A percentile compares a stretch with the other conserved stretches of the same genome.
phyloP scores from a whole-genome alignment of 2,113 vertebrate species.

The Carassius auratus region DNA sequence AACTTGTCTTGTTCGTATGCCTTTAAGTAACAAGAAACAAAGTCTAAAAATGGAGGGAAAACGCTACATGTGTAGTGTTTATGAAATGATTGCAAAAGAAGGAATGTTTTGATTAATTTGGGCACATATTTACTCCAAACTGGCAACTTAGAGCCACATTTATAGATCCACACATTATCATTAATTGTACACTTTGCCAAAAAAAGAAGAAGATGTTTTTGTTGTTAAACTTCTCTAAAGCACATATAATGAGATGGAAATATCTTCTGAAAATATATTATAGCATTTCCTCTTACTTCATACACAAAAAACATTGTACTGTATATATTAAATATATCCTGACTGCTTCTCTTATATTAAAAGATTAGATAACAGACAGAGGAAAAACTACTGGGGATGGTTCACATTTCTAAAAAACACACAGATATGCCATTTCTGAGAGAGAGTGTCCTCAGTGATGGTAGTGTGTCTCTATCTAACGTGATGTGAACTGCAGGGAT shows the following conservation, averaged over 20 bases:
- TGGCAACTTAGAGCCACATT: slow-evolving; percentile 45
- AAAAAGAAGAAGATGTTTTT: slow-evolving; percentile 28
- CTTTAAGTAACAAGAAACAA: slow-evolving; percentile 49
- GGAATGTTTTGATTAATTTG: slow-evolving; percentile 25
- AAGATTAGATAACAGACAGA: slow-evolving; percentile 64
- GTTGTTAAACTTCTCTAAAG: slow-evolving; percentile 50
- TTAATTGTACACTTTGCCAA: slow-evolving; percentile 70
- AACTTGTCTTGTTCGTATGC: slow-evolving; percentile 52
- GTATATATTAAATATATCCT: slow-evolving; percentile 84
- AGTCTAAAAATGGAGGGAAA: not conserved
- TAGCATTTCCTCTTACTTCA: slow-evolving; percentile 79
- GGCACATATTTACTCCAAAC: slow-evolving; percentile 17
- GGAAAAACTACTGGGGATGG: slow-evolving; percentile 23
- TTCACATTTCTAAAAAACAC: slow-evolving; percentile 45
- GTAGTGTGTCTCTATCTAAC: not conserved
- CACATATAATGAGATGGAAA: slow-evolving; percentile 69
- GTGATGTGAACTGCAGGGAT: not conserved
- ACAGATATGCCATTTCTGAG: slow-evolving; percentile 50
- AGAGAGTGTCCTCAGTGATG: not conserved
- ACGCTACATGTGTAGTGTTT: slow-evolving; percentile 53
- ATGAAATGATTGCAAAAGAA: slow-evolving; percentile 55
- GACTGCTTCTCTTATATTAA: slow-evolving; percentile 67
- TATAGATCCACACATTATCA: slow-evolving; percentile 41
- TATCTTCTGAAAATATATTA: slow-evolving; percentile 78
- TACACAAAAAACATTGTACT: slow-evolving; percentile 70